Percentiles rank a stretch among this genome's conserved stretches.
Evolutionary conservation across 92 coral and sea anemone species (phyloP).

Genomic region (Micromussa lordhowensis): DNA sequence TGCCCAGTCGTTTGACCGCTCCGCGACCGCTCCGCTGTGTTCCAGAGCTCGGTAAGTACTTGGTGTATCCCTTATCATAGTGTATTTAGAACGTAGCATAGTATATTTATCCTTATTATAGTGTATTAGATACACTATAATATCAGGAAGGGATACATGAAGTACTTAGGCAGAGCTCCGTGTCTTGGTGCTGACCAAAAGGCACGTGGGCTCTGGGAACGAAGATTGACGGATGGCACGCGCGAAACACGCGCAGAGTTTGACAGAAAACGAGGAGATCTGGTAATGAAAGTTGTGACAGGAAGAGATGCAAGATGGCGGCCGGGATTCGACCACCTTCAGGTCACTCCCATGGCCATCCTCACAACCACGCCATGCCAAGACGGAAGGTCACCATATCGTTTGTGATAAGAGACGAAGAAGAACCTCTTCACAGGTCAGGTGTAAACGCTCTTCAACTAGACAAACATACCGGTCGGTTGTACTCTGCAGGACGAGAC

Average conservation of each 20-base stretch:
- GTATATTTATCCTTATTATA: too few species aligned
- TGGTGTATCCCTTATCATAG: too few species aligned
- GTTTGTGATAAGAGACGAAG: conserved; percentile 92
- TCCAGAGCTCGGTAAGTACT: too few species aligned
- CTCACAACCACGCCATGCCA: conserved; percentile 64
- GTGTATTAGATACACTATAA: too few species aligned
- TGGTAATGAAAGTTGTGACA: conserved; percentile 46
- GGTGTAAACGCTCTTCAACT: conserved; percentile 91
- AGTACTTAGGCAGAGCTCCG: too few species aligned
- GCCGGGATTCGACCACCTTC: conserved; percentile 84
- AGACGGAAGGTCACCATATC: conserved; percentile 92
- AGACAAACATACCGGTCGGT: conserved; percentile 70
- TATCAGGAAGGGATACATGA: too few species aligned
- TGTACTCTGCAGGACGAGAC: conserved; percentile 95
- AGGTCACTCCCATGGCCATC: conserved; percentile 65
- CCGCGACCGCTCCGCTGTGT: too few species aligned
- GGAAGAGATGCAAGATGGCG: conserved; percentile 87
- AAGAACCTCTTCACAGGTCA: conserved; percentile 88
- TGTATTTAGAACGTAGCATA: too few species aligned
- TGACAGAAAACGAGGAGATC: not conserved
- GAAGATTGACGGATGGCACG: too few species aligned
- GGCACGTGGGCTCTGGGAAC: too few species aligned
- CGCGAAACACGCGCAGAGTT: not conserved
- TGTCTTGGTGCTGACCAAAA: too few species aligned
- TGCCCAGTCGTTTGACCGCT: too few species aligned